phyloP scores from a whole-genome alignment of 2,113 vertebrate species.

The Chiloscyllium plagiosum region DNA sequence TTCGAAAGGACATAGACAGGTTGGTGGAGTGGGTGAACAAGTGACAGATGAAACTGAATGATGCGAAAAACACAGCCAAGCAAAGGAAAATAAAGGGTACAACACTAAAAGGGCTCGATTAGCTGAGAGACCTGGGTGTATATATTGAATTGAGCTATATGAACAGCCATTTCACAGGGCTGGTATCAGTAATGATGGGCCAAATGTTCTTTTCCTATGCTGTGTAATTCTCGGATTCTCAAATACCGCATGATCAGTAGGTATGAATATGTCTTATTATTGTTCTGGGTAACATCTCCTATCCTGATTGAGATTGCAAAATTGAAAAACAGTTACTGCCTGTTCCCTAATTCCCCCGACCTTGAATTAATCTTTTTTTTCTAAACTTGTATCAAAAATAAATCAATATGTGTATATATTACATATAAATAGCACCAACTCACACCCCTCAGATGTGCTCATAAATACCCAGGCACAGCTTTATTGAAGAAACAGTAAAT shows the following conservation, averaged over 20 bases:
- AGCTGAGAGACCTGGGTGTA: background rate
- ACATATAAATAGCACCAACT: background rate
- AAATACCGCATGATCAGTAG: background rate
- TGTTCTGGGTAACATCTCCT: background rate
- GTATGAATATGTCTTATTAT: background rate
- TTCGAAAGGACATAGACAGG: background rate
- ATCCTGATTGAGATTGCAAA: background rate
- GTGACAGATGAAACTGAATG: background rate
- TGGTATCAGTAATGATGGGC: background rate
- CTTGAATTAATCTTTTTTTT: slow-evolving; percentile 6
- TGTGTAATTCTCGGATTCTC: background rate
- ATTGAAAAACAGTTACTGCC: background rate
- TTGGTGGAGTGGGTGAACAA: background rate
- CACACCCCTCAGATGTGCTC: background rate
- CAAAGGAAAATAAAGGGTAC: background rate
- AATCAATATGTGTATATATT: background rate
- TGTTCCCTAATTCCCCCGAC: background rate
- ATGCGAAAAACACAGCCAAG: background rate
- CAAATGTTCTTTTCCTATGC: background rate
- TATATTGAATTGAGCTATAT: background rate
- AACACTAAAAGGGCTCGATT: background rate
- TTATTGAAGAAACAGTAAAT: slow-evolving; percentile 3
- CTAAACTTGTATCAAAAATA: slow-evolving; percentile 29
- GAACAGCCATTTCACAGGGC: background rate
- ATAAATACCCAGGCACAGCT: background rate